Conservation (phyloP, 2,888 invertebrate genomes). For the Epirrhoe alternata region DNA sequence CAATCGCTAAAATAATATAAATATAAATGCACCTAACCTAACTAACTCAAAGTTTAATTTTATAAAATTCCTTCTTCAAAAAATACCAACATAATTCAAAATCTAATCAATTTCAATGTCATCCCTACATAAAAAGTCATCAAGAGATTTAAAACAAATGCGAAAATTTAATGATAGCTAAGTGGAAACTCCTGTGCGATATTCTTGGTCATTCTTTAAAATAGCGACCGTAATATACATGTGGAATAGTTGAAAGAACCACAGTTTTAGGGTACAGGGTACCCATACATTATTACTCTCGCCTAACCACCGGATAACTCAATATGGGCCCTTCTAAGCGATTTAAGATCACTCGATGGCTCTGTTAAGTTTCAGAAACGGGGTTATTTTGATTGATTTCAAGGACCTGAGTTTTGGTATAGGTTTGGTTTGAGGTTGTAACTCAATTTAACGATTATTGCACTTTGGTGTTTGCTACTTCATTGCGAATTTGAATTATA, state of each 20-base stretch:
- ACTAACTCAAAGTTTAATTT: too few species aligned
- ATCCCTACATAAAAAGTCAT: too few species aligned
- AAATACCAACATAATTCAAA: too few species aligned
- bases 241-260: neutral
- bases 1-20: too few species aligned
- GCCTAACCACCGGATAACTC: conserved; percentile 77
- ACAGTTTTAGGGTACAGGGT: conserved; percentile 45
- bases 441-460: conserved; percentile 15
- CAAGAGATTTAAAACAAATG: too few species aligned
- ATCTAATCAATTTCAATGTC: too few species aligned
- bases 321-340: conserved; percentile 72
- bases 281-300: conserved; percentile 76
- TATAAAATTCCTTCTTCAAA: too few species aligned
- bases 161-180: too few species aligned
- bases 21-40: too few species aligned
- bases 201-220: too few species aligned
- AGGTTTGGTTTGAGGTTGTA: conserved; percentile 14
- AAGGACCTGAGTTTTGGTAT: conserved; percentile 47
- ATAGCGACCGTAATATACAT: neutral
- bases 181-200: too few species aligned
- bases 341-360: conserved; percentile 77
- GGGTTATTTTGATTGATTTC: conserved; percentile 77
- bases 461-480: conserved; percentile 11
- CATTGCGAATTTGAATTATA: neutral
- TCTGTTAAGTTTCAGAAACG: conserved; percentile 64